These are phyloP conservation scores for Epizoanthus ramosus DNA, from an alignment of 92 coral and sea anemone genomes.

Conservation along the genomic window DNA sequence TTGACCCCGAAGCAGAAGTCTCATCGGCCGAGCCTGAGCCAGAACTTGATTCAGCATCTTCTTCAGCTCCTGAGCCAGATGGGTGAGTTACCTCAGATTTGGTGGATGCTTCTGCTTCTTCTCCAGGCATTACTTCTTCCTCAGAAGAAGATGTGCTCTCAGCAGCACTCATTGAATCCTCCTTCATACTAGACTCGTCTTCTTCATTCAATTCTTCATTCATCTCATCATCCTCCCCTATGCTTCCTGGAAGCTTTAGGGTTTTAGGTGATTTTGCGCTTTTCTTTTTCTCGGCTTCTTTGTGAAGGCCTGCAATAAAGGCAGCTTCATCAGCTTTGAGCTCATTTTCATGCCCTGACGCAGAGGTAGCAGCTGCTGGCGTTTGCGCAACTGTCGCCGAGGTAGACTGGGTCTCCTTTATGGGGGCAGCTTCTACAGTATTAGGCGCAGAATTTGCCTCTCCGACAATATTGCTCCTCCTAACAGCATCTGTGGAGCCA, in stretches of 20 bases:
- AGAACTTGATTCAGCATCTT: conserved; percentile 47
- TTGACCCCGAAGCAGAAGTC: conserved; percentile 40
- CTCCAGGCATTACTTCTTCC: conserved; percentile 53
- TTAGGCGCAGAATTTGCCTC: conserved; percentile 49
- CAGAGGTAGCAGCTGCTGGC: conserved; percentile 47
- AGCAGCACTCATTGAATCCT: conserved; percentile 42
- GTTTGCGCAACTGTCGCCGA: conserved; percentile 28
- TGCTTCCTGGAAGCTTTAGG: conserved; percentile 83
- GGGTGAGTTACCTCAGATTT: conserved; percentile 30
- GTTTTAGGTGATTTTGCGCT: conserved; percentile 37
- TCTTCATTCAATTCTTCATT: conserved; percentile 58
- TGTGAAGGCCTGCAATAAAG: conserved; percentile 85
- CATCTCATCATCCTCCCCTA: conserved; percentile 74
- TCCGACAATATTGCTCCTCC: conserved; percentile 56
- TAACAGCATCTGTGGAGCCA: conserved; percentile 48
- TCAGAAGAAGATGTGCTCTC: conserved; percentile 26
- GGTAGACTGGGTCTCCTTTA: not conserved
- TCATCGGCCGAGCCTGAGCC: conserved; percentile 54
- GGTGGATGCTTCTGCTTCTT: conserved; percentile 36
- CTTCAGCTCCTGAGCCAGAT: conserved; percentile 49
- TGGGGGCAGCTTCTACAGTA: not conserved
- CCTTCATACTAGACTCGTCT: conserved; percentile 43
- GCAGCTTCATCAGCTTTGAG: conserved; percentile 92
- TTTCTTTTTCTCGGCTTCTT: conserved; percentile 62
- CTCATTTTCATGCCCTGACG: conserved; percentile 44